Evolutionary conservation across 2,113 vertebrate genomes (phyloP).

Genomic region (Bothrops jararaca): DNA sequence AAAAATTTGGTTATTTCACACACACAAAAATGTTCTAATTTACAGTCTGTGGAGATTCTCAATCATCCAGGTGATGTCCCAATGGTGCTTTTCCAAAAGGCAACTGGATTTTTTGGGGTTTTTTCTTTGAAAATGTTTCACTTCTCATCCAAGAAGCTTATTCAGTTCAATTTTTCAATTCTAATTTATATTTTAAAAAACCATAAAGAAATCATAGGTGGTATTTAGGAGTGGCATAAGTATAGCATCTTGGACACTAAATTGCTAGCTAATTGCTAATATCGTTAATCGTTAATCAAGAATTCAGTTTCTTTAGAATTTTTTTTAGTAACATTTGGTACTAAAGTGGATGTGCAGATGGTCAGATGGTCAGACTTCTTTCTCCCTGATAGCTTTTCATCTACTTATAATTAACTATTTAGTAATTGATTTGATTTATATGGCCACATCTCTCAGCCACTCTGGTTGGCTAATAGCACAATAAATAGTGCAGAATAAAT

Average conservation of each 20-base stretch:
- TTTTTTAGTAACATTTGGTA: neutral
- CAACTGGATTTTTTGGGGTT: no score
- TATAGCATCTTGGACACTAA: no score
- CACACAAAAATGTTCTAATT: no score
- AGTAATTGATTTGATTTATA: neutral
- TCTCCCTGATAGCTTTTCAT: neutral
- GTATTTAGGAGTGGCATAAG: neutral
- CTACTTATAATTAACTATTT: neutral
- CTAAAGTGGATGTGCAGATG: neutral
- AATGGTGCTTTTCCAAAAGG: no score
- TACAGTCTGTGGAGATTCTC: no score
- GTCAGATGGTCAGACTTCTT: neutral
- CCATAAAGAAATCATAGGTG: neutral
- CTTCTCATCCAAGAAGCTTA: no score
- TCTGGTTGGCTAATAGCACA: neutral
- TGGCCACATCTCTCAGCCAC: neutral
- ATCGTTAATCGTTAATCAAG: no score
- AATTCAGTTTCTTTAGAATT: neutral
- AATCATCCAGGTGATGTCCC: no score
- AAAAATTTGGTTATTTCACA: neutral
- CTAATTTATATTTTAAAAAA: neutral
- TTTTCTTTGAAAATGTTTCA: no score
- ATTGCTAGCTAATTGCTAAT: neutral
- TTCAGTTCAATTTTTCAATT: neutral
- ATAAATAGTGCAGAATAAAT: neutral